Conservation (phyloP, 2,113 vertebrate genomes). For the Daphoenositta chrysoptera region DNA sequence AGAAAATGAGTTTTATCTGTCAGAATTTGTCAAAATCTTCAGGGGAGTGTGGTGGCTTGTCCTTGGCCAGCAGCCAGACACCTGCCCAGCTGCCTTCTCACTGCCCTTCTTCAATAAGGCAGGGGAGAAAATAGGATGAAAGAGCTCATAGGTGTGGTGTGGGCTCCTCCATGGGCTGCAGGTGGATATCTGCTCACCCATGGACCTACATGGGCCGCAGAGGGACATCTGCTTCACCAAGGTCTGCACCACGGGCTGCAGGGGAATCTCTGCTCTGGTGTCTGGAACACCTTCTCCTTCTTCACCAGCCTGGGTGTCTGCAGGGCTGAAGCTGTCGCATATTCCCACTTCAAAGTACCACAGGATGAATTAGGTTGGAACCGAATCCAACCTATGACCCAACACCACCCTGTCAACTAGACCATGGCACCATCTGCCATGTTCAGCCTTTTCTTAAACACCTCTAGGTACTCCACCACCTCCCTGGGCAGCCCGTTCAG, state of each 20-base stretch:
- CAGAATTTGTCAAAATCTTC: neutral
- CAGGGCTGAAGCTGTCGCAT: neutral
- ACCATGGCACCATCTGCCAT: neutral
- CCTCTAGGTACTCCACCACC: neutral
- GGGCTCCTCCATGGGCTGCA: neutral
- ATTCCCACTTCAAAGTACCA: neutral
- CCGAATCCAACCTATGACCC: rapidly evolving
- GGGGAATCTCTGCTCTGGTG: neutral
- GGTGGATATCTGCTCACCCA: neutral
- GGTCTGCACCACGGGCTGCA: rapidly evolving
- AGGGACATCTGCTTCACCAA: neutral
- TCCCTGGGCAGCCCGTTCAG: neutral
- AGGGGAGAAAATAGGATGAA: neutral
- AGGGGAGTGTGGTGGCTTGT: neutral
- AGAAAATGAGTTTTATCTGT: neutral
- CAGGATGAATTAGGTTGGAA: neutral
- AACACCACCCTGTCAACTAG: no score
- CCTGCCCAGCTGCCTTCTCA: neutral
- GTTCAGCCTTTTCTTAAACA: neutral
- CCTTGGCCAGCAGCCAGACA: neutral
- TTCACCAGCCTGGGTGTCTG: neutral
- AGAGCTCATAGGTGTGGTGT: neutral
- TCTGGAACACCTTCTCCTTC: rapidly evolving
- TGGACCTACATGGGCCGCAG: neutral
- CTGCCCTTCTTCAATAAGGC: neutral